Evolutionary conservation across 2,797 vertebrate genomes (phyloP).

Genomic region (Anomalospiza imberbis): DNA sequence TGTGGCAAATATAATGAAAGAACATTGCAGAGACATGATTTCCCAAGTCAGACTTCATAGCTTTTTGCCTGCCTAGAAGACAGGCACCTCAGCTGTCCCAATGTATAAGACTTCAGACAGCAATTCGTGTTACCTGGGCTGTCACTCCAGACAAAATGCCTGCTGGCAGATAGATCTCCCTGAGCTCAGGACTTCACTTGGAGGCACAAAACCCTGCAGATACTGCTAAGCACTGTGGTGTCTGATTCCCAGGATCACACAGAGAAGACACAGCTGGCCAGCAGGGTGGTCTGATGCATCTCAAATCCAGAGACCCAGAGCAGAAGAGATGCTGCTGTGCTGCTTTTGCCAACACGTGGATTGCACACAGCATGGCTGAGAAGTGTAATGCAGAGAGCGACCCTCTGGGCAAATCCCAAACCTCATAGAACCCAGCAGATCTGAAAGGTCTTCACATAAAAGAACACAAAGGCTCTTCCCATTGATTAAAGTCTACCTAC

Average conservation of each 20-base stretch:
- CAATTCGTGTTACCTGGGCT: not conserved
- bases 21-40: not conserved
- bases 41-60: not conserved
- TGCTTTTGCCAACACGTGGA: not conserved
- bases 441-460: not conserved
- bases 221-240: not conserved
- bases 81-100: not conserved
- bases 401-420: accelerated
- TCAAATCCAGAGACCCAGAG: not conserved
- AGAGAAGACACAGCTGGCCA: not conserved
- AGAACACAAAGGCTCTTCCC: not conserved
- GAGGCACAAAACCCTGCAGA: not conserved
- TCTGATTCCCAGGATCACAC: not conserved
- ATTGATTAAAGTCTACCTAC: not conserved
- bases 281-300: not conserved
- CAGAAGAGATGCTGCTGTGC: not conserved
- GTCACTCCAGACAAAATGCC: not conserved
- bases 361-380: not conserved
- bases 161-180: not conserved
- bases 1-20: not conserved
- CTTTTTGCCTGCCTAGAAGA: not conserved
- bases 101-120: not conserved
- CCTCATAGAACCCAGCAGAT: not conserved
- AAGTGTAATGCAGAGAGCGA: not conserved
- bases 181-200: not conserved